Conservation (phyloP, 2,888 invertebrate genomes). For the Pterobdella sp. region DNA sequence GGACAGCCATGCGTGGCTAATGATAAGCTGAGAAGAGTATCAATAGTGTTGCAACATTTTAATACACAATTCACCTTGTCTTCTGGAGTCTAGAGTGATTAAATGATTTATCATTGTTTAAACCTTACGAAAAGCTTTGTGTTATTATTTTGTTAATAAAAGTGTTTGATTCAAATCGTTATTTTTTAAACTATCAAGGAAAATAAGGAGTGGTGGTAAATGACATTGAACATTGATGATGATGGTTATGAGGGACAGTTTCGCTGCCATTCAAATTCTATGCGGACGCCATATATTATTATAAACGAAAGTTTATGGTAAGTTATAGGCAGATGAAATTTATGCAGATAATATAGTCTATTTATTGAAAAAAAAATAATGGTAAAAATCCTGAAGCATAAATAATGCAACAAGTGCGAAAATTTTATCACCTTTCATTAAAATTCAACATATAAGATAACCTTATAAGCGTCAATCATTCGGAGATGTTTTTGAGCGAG, state of each 20-base stretch:
- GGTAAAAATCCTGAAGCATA: too few species aligned
- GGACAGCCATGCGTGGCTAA: slow-evolving; percentile 43
- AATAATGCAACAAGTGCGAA: not conserved
- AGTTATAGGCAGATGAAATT: too few species aligned
- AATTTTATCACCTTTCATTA: not conserved
- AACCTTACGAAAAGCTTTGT: not conserved
- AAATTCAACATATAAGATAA: slow-evolving; percentile 34
- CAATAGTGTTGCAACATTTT: slow-evolving; percentile 82
- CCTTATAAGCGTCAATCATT: slow-evolving; percentile 77
- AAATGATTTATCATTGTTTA: not conserved
- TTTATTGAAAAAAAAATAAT: too few species aligned
- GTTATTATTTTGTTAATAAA: not conserved
- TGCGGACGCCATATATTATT: too few species aligned
- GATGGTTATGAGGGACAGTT: not conserved
- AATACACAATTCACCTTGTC: slow-evolving; percentile 77
- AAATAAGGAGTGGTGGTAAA: not conserved
- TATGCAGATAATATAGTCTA: too few species aligned
- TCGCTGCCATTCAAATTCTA: too few species aligned
- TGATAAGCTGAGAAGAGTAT: slow-evolving; percentile 81
- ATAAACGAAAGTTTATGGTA: too few species aligned
- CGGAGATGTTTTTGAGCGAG: slow-evolving; percentile 83
- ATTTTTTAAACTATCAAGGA: not conserved
- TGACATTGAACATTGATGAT: not conserved
- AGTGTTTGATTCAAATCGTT: not conserved
- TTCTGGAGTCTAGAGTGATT: slow-evolving; percentile 60